Evolutionary conservation across 2,113 vertebrate genomes (phyloP).

Genomic region (Leucosticte australis): DNA sequence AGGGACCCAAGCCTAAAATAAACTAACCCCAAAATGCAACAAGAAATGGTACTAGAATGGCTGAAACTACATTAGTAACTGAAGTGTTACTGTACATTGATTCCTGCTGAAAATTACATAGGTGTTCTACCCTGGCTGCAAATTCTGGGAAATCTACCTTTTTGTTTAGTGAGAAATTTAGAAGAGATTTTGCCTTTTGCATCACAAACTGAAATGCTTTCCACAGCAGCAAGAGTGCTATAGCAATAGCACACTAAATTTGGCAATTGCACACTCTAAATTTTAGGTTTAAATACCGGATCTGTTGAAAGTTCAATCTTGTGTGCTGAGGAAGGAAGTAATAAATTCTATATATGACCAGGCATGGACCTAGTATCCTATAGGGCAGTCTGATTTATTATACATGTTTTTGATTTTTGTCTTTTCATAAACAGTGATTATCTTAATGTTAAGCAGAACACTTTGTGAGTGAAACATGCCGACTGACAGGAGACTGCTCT

Average conservation of each 20-base stretch:
- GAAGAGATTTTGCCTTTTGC: neutral
- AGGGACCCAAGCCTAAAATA: neutral
- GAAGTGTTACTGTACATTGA: neutral
- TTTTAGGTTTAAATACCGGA: neutral
- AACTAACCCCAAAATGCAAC: neutral
- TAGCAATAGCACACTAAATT: neutral
- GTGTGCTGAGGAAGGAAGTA: conserved; percentile 6
- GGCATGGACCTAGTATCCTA: neutral
- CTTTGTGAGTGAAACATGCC: neutral
- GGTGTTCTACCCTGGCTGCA: neutral
- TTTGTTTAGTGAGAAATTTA: neutral
- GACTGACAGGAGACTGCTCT: neutral
- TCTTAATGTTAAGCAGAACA: conserved; percentile 30
- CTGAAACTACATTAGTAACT: neutral
- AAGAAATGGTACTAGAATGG: neutral
- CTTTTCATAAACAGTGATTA: conserved; percentile 1
- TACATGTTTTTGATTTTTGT: neutral
- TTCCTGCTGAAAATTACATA: neutral
- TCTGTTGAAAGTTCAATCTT: neutral
- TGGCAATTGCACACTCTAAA: neutral
- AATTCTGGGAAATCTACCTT: neutral
- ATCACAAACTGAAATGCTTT: neutral
- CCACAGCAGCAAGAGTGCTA: neutral
- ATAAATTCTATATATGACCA: neutral
- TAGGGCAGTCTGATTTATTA: neutral